Evolutionary conservation across 2,797 vertebrate genomes (phyloP).

Genomic region (Australoheros facetus): DNA sequence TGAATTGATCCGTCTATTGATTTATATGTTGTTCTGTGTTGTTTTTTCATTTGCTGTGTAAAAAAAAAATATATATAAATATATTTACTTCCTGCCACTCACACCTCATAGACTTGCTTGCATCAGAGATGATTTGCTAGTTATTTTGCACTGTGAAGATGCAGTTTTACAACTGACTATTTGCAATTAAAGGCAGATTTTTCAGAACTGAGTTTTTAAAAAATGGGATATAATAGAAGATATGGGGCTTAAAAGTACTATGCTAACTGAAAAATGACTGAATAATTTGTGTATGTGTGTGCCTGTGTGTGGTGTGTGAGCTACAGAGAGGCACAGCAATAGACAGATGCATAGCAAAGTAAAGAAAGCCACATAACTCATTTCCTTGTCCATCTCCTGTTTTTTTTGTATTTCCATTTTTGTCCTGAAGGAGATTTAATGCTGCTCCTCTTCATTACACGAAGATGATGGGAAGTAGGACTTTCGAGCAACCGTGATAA

Average conservation of each 20-base stretch:
- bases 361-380: constrained; percentile 65
- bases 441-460: constrained; percentile 58
- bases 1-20: constrained; percentile 48
- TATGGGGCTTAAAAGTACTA: constrained; percentile 20
- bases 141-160: constrained; percentile 42
- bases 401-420: constrained; percentile 48
- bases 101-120: constrained; percentile 38
- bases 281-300: constrained; percentile 43
- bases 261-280: constrained; percentile 43
- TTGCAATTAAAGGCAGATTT: constrained; percentile 20
- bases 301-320: constrained; percentile 39
- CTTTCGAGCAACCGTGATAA: constrained; percentile 62
- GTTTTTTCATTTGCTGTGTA: constrained; percentile 22
- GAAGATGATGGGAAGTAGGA: constrained; percentile 74
- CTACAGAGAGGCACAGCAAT: constrained; percentile 43
- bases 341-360: constrained; percentile 63
- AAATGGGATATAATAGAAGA: neutral
- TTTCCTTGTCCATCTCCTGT: constrained; percentile 55
- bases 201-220: neutral
- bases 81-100: constrained; percentile 31
- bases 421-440: constrained; percentile 67
- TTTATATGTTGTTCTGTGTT: constrained; percentile 48
- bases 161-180: constrained; percentile 21
- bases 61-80: constrained; percentile 9
- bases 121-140: constrained; percentile 41